Evolutionary conservation across 2,797 vertebrate genomes (phyloP).

Genomic region (Pipistrellus nathusii): DNA sequence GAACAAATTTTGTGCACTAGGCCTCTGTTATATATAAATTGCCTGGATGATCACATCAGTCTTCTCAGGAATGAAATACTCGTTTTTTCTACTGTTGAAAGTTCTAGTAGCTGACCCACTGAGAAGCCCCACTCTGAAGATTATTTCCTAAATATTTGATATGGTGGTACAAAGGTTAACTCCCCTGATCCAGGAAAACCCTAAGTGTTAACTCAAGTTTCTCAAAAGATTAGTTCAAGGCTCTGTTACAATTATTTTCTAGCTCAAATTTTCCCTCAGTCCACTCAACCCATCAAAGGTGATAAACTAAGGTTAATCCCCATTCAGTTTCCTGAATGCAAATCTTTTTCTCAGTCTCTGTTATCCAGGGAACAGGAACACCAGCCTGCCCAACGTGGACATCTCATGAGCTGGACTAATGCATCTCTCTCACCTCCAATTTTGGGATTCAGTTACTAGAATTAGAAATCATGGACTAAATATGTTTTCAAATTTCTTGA

Average conservation of each 20-base stretch:
- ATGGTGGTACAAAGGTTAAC: not conserved
- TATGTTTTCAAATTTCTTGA: not conserved
- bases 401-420: not conserved
- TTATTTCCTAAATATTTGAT: not conserved
- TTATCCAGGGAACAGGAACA: not conserved
- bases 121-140: not conserved
- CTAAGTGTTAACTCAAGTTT: not conserved
- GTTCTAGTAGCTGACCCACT: not conserved
- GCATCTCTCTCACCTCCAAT: too few species aligned
- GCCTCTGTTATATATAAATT: too few species aligned
- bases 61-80: not conserved
- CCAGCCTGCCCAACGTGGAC: fast-evolving
- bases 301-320: not conserved
- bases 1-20: too few species aligned
- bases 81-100: not conserved
- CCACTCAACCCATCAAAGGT: not conserved
- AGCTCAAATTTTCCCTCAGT: not conserved
- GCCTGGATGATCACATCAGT: fast-evolving
- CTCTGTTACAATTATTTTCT: not conserved
- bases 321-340: not conserved
- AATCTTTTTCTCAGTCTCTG: not conserved
- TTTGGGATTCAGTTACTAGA: not conserved
- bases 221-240: not conserved
- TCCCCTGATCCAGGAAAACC: not conserved
- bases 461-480: not conserved